These are phyloP conservation scores for Pandemis cinnamomeana DNA, from an alignment of 2,888 invertebrate species.

Conservation along the genomic window DNA sequence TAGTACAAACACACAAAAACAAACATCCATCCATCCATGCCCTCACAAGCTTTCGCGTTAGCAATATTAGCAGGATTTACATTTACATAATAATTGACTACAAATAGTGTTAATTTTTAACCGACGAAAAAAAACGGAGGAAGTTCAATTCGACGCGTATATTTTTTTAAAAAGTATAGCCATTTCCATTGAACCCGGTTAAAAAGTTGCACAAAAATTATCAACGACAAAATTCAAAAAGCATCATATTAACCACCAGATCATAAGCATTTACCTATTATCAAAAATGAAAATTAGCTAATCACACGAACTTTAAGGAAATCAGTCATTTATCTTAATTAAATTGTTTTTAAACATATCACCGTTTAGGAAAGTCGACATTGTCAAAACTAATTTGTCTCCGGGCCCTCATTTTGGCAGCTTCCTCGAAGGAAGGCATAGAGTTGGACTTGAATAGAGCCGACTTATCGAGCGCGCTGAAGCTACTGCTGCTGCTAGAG, in stretches of 20 bases:
- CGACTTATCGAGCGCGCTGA: constrained; percentile 66
- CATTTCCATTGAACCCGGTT: neutral
- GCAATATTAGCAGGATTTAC: too few species aligned
- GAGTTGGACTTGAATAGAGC: constrained; percentile 73
- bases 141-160: too few species aligned
- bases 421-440: constrained; percentile 78
- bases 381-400: constrained; percentile 86
- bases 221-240: neutral
- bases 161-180: neutral
- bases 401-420: constrained; percentile 80
- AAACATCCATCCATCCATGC: too few species aligned
- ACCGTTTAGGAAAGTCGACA: constrained; percentile 78
- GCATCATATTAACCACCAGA: constrained; percentile 18
- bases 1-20: too few species aligned
- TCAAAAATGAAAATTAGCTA: constrained; percentile 40
- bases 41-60: too few species aligned
- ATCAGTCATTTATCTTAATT: constrained; percentile 38
- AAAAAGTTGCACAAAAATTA: neutral
- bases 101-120: too few species aligned
- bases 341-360: constrained; percentile 52
- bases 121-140: too few species aligned
- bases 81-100: too few species aligned
- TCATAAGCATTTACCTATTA: constrained; percentile 23
- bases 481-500: constrained; percentile 68
- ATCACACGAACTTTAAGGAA: constrained; percentile 44